Base-by-base conservation (phyloP, 2,888 invertebrate genomes). In the Microctonus aethiopoides region DNA sequence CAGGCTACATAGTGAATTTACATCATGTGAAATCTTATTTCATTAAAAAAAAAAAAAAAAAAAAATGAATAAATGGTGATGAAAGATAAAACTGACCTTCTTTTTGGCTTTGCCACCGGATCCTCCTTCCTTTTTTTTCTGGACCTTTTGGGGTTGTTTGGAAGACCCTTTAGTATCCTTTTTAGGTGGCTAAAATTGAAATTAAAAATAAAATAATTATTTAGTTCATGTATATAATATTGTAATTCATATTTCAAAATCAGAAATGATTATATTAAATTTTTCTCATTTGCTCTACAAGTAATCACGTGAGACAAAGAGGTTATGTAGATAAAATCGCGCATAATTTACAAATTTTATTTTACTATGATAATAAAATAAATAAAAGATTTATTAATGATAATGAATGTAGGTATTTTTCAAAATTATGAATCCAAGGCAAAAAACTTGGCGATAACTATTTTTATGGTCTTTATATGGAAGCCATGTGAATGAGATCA, bases 101-200 rank as follows among this genome's bases (percentile, higher is more conserved):
- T 97, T 97, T 87, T 97, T 97, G 84, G 96, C 96, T 89, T 96
- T 97, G 79, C 96, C 96, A 81, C 96, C 96, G 78, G 95, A 93
- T 84, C 95, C 95, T 86, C 97, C 96, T 87, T 97, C 97, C 89
- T 97, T 97, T 91, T 97, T 97, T 89, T 97, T 97, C 82, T 95
- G 95, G 77, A 95, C 95, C 87, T 96, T 96, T 84, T 96, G 96
- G 75, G 96, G 95, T 89, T 95, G 95, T 88, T 96, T 96, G 73
- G 95, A 93, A 87, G 94, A 93, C 83, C 93, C 91, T 88, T 96
- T 96, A 20, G 95, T 89, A 88, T 96, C 96, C 91, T 96, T 96
- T 87, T 97, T 97, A 80, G 96, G 96, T 87, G 96, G 95, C 96
- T 96, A 87, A 80, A 91, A 78, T 73, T 61, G 72, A 75, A 34